A percentile compares a stretch with the other conserved stretches of the same genome.
Evolutionary conservation across 2,113 vertebrate species (phyloP).

Genomic region (Scomber scombrus): DNA sequence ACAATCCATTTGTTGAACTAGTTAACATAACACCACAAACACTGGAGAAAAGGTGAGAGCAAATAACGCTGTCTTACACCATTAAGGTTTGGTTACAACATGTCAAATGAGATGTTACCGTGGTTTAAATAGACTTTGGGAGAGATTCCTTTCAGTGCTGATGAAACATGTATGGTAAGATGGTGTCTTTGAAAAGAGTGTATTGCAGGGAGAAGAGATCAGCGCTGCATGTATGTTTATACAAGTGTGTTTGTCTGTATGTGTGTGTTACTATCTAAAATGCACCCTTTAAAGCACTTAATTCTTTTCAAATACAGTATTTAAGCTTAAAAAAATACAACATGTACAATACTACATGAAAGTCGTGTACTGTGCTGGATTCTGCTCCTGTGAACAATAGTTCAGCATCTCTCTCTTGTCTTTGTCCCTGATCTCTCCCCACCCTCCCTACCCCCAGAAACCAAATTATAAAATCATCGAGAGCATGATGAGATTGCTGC

Average conservation of each 20-base stretch:
- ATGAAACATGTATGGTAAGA: constrained; percentile 27
- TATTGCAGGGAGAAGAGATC: not conserved
- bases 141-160: constrained; percentile 28
- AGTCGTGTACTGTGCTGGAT: constrained; percentile 16
- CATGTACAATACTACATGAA: not conserved
- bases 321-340: constrained; percentile 27
- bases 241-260: not conserved
- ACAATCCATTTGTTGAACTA: not conserved
- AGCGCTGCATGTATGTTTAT: not conserved
- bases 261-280: not conserved
- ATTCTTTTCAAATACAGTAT: constrained; percentile 28
- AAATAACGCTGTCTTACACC: constrained; percentile 4
- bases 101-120: constrained; percentile 29
- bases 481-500: constrained; percentile 88
- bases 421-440: constrained; percentile 71
- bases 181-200: not conserved
- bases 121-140: constrained; percentile 33
- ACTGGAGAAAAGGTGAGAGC: constrained; percentile 7
- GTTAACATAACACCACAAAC: constrained; percentile 26
- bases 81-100: constrained; percentile 26
- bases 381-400: constrained; percentile 59
- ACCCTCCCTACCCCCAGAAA: constrained; percentile 71
- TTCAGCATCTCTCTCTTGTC: constrained; percentile 61
- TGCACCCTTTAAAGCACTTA: not conserved
- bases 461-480: constrained; percentile 87